Conservation (phyloP, 2,888 invertebrate genomes). For the Andricus quercusramuli region DNA sequence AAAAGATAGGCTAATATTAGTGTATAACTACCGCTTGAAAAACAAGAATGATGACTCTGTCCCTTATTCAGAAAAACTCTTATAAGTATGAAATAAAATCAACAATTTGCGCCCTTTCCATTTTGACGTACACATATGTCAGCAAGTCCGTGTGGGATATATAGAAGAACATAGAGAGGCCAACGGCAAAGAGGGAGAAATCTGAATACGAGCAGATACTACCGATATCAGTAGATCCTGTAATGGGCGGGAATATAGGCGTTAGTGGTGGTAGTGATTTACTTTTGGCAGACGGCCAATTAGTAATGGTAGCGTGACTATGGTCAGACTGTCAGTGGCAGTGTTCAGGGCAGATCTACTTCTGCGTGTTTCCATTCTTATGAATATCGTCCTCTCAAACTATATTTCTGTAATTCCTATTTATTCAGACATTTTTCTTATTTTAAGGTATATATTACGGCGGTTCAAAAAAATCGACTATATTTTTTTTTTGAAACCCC, state of each 20-base stretch:
- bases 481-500: no score
- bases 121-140: neutral
- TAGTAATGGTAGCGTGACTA: constrained; percentile 72
- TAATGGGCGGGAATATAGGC: constrained; percentile 54
- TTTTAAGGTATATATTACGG: no score
- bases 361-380: neutral
- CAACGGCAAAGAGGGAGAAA: neutral
- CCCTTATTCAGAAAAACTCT: no score
- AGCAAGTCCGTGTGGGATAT: neutral
- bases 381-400: neutral
- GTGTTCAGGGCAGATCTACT: neutral
- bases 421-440: neutral
- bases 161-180: constrained; percentile 12
- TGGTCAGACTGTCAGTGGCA: constrained; percentile 58
- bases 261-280: constrained; percentile 66
- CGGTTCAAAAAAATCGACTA: no score
- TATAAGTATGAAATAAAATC: no score
- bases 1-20: no score
- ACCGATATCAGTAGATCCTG: constrained; percentile 45
- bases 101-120: no score
- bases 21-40: no score
- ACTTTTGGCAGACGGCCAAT: constrained; percentile 74
- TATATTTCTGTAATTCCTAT: neutral
- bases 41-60: no score
- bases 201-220: neutral